Conservation (phyloP, 2,797 vertebrate species). For the Megaceryle alcyon region DNA sequence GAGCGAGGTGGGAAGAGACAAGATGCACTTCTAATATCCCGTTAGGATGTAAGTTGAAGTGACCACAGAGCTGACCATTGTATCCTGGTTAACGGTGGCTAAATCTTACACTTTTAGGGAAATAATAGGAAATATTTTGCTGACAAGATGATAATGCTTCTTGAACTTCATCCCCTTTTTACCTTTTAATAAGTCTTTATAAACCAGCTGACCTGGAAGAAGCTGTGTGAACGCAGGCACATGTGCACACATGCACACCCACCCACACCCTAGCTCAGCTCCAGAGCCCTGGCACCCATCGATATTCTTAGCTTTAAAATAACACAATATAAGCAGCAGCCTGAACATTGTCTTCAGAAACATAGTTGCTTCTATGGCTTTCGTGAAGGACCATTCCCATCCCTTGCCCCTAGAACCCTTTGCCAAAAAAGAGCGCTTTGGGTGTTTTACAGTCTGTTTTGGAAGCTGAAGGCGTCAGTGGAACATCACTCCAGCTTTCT, state of each 20-base stretch:
- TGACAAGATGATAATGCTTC: not conserved
- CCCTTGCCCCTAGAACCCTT: not conserved
- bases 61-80: not conserved
- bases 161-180: not conserved
- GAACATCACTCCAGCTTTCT: not conserved
- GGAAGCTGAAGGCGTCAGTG: not conserved
- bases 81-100: not conserved
- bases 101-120: not conserved
- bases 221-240: not conserved
- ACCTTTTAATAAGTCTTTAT: not conserved
- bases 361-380: not conserved
- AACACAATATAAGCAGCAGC: not conserved
- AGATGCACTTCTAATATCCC: not conserved
- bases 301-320: not conserved
- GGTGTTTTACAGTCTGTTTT: not conserved
- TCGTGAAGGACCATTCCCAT: not conserved
- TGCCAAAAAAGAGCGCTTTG: not conserved
- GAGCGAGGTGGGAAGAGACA: not conserved
- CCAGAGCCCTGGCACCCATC: not conserved
- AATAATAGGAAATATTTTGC: not conserved
- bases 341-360: not conserved
- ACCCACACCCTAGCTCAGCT: not conserved
- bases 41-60: not conserved
- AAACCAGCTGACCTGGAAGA: not conserved
- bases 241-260: not conserved